phyloP scores from a whole-genome alignment of 2,888 invertebrate genomes.

The Pimpla rufipes region DNA sequence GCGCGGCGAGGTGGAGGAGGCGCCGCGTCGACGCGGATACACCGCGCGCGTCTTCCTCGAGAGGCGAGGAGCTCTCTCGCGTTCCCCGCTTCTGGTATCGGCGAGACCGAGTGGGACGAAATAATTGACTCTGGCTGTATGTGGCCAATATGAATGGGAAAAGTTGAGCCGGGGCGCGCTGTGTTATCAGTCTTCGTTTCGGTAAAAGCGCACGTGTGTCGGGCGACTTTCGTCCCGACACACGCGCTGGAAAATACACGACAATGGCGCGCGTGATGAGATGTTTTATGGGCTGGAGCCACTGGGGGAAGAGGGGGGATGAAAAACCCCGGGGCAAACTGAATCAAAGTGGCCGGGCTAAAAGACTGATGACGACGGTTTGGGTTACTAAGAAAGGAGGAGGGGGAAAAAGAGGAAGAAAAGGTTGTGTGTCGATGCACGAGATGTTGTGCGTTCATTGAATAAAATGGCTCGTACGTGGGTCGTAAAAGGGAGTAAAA shows the following conservation, averaged over 20 bases:
- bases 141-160: constrained; percentile 52
- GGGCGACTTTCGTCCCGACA: no score
- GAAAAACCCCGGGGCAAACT: neutral
- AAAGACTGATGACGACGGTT: neutral
- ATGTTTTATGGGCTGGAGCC: neutral
- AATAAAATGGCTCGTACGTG: neutral
- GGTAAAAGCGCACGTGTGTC: constrained; percentile 60
- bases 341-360: neutral
- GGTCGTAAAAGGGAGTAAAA: neutral
- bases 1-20: neutral
- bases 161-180: constrained; percentile 46
- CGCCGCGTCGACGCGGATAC: neutral
- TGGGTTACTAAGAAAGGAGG: no score
- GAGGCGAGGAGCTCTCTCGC: no score
- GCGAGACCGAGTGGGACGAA: constrained; percentile 63
- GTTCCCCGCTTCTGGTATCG: constrained; percentile 70
- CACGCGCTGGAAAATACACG: constrained; percentile 71
- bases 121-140: constrained; percentile 69
- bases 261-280: neutral
- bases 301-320: neutral
- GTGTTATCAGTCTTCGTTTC: constrained; percentile 76
- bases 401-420: neutral
- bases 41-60: constrained; percentile 20
- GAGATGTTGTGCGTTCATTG: neutral
- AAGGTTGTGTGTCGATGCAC: neutral